These are phyloP conservation scores for Agrypnia vestita DNA, from an alignment of 1,140 invertebrate species.

Conservation along the genomic window DNA sequence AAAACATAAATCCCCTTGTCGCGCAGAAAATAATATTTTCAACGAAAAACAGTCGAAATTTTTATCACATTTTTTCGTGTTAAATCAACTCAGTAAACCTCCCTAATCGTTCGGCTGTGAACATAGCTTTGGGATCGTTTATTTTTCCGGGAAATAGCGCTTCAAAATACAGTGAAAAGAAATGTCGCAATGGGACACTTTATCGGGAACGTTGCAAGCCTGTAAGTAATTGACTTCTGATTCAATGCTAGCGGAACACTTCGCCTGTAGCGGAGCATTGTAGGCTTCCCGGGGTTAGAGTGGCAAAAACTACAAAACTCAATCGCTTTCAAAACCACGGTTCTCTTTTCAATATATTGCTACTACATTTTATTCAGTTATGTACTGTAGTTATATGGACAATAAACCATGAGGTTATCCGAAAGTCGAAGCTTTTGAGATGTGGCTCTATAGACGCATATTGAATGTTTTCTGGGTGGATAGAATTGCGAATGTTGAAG, in stretches of 20 bases:
- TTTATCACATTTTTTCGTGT: background rate
- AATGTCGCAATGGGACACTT: slow-evolving; percentile 36
- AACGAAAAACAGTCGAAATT: too few species aligned
- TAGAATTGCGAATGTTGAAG: too few species aligned
- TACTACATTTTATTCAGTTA: background rate
- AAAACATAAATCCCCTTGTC: too few species aligned
- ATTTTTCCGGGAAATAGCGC: slow-evolving; percentile 9
- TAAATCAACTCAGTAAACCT: slow-evolving; percentile 10
- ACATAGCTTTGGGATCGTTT: slow-evolving; percentile 20
- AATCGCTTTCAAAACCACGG: background rate
- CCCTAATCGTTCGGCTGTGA: slow-evolving; percentile 7
- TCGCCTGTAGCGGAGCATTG: slow-evolving; percentile 7
- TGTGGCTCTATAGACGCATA: too few species aligned
- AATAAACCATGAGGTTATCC: too few species aligned
- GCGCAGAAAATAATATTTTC: too few species aligned
- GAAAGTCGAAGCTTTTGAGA: too few species aligned
- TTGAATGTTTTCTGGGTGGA: too few species aligned
- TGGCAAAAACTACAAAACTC: background rate
- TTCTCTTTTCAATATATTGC: too few species aligned
- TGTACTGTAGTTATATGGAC: too few species aligned
- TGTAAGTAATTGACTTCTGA: slow-evolving; percentile 52
- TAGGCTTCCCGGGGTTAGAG: background rate
- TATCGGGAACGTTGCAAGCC: slow-evolving; percentile 33
- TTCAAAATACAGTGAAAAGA: slow-evolving; percentile 40
- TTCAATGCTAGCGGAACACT: slow-evolving; percentile 46